These are phyloP conservation scores for Malacoctenus gilli DNA, from an alignment of 2,797 vertebrate species.

Conservation along the genomic window DNA sequence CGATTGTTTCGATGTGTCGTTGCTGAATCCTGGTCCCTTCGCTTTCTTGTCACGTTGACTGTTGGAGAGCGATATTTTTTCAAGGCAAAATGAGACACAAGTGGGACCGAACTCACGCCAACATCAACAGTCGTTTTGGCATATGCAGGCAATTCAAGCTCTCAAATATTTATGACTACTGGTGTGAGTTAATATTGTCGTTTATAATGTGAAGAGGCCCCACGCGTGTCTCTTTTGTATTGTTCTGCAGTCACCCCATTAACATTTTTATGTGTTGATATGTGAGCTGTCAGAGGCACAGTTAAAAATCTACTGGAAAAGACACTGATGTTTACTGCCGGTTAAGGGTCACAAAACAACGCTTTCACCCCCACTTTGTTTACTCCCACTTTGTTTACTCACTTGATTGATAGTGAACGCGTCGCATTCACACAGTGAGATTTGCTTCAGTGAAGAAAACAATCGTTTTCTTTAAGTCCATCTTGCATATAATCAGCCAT, in stretches of 20 bases:
- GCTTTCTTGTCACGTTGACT: too few species aligned
- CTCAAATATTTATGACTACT: too few species aligned
- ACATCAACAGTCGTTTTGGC: too few species aligned
- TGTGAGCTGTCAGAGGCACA: background rate
- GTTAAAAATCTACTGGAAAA: slow-evolving; percentile 26
- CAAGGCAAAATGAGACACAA: too few species aligned
- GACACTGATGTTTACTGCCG: slow-evolving; percentile 16
- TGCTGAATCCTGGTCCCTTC: background rate
- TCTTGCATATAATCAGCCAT: slow-evolving; percentile 37
- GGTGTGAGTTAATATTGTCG: too few species aligned
- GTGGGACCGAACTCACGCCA: too few species aligned
- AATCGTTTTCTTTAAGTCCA: slow-evolving; percentile 26
- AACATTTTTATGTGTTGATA: too few species aligned
- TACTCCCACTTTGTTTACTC: slow-evolving; percentile 37
- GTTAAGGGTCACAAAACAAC: slow-evolving; percentile 22
- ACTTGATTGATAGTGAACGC: slow-evolving; percentile 53
- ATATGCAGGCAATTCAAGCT: too few species aligned
- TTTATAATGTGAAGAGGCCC: too few species aligned
- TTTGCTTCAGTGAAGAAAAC: slow-evolving; percentile 29
- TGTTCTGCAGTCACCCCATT: too few species aligned
- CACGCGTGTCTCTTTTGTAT: too few species aligned
- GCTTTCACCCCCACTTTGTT: slow-evolving; percentile 39
- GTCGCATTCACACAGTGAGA: slow-evolving; percentile 16
- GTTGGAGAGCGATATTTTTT: too few species aligned
- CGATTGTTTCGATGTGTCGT: background rate